A percentile compares a stretch with the other conserved stretches of the same genome.
phyloP scores from a whole-genome alignment of 2,113 vertebrate species.

The Chaetodon trifascialis region DNA sequence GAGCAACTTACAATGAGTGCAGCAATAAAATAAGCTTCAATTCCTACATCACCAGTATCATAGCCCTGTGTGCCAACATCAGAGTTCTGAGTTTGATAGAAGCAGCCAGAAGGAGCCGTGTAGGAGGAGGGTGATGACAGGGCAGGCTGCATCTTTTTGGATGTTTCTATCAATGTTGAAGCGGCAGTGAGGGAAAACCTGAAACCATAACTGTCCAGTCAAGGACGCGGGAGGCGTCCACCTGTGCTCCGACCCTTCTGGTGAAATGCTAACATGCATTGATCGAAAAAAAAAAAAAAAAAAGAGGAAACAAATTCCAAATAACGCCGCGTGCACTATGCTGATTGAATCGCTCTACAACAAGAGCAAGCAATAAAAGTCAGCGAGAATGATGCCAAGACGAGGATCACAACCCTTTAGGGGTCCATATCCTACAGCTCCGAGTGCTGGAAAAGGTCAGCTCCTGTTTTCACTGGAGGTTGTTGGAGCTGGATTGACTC shows the following conservation, averaged over 20 bases:
- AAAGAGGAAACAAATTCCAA: constrained; percentile 8
- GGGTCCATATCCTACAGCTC: constrained; percentile 59
- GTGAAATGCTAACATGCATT: constrained; percentile 27
- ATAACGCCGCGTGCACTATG: constrained; percentile 18
- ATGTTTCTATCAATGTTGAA: constrained; percentile 16
- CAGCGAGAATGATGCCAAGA: constrained; percentile 51
- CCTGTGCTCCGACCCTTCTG: constrained; percentile 9
- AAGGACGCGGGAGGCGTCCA: neutral
- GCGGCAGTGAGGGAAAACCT: constrained; percentile 25
- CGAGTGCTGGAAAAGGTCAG: constrained; percentile 73
- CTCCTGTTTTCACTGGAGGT: constrained; percentile 59
- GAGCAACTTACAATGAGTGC: constrained; percentile 32
- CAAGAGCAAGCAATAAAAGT: constrained; percentile 62
- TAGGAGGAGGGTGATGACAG: constrained; percentile 49
- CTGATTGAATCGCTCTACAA: constrained; percentile 38
- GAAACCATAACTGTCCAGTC: constrained; percentile 18
- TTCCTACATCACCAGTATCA: constrained; percentile 44
- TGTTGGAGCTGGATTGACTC: constrained; percentile 56
- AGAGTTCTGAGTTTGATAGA: constrained; percentile 18
- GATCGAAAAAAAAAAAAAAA: constrained; percentile 43
- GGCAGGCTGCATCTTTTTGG: constrained; percentile 39
- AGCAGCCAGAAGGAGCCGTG: constrained; percentile 47
- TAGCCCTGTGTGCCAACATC: constrained; percentile 20
- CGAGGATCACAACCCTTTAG: constrained; percentile 68
- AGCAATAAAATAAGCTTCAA: constrained; percentile 52